phyloP scores from a whole-genome alignment of 2,113 vertebrate genomes.

The Rattus rattus region DNA sequence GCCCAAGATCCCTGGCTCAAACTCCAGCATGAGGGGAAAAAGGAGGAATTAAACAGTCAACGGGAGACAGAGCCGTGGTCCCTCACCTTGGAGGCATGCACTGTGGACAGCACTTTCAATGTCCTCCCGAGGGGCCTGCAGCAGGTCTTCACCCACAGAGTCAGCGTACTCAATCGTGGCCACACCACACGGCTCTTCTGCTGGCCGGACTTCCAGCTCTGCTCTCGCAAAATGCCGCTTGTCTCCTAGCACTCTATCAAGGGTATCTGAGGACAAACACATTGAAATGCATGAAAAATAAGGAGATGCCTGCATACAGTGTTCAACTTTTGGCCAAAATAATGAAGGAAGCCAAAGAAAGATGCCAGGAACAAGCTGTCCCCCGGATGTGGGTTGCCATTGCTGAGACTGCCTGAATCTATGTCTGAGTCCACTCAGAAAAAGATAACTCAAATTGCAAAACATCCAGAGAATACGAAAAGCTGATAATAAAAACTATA shows the following conservation, averaged over 20 bases:
- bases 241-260: slow-evolving; percentile 94
- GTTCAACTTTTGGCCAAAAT: not conserved
- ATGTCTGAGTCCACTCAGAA: not conserved
- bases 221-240: slow-evolving; percentile 90
- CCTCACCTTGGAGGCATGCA: slow-evolving; percentile 92
- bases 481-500: slow-evolving; percentile 9
- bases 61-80: too few species aligned
- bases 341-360: not conserved
- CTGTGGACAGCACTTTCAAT: slow-evolving; percentile 92
- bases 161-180: slow-evolving; percentile 83
- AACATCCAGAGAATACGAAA: slow-evolving; percentile 27
- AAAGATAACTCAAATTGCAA: not conserved
- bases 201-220: slow-evolving; percentile 87
- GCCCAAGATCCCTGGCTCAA: not conserved
- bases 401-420: not conserved
- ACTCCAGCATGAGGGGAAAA: not conserved
- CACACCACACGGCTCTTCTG: slow-evolving; percentile 17
- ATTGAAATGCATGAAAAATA: not conserved
- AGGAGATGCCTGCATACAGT: not conserved
- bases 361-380: not conserved
- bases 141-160: slow-evolving; percentile 77
- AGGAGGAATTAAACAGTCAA: not conserved
- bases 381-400: too few species aligned
- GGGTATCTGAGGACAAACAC: slow-evolving; percentile 86
- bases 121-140: slow-evolving; percentile 86